Evolutionary conservation across 2,113 vertebrate species (phyloP), one percentile per base, ranked within the genome.

Genomic region (Oxygymnocypris stewartii): DNA sequence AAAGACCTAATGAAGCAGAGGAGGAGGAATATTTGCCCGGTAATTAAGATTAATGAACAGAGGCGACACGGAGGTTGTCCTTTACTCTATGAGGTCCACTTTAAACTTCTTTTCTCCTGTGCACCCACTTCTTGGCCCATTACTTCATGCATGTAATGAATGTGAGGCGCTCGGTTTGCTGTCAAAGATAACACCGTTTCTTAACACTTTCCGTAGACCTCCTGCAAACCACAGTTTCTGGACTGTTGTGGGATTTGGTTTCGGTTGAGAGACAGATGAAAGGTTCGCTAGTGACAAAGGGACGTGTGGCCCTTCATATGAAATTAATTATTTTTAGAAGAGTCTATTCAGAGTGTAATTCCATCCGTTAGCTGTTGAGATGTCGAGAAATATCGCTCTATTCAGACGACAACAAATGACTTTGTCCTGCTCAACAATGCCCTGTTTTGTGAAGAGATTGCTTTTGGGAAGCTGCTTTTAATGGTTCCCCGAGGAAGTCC

Each of bases 31-130:
- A 92, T 93, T 93, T 92, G 88, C 89, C 90, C 74, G 51, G 91
- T 94, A 94, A 95, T 95, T 94, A 95, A 94, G 93, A 95, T 93
- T 94, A 94, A 95, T 95, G 92, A 93, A 94, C 92, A 89, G 90
- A 93, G 90, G 91, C 57, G 91, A 91, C 91, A 92, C 90, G 89
- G 92, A 92, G 92, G 89, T 91, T 92, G 92, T 93, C 92, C 89
- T 92, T 86, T 91, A 84, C 87, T 91, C 42, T 79, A 28, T 86
- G 44, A 79, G 74, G 54, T 78, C 59, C 71, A 35, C 16, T 79
- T 59, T 37, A 63, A 63, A 11, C 42, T 61, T 77, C 25, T 63
- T 84, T 75, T 81, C 57, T 89, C 51, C 59, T 63, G 42, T 61
- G 61, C 75, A 51, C 73, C 73, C 40, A 44, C 11, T 82, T 37